Evolutionary conservation across 2,797 vertebrate species (phyloP).

Genomic region (Columba guinea): DNA sequence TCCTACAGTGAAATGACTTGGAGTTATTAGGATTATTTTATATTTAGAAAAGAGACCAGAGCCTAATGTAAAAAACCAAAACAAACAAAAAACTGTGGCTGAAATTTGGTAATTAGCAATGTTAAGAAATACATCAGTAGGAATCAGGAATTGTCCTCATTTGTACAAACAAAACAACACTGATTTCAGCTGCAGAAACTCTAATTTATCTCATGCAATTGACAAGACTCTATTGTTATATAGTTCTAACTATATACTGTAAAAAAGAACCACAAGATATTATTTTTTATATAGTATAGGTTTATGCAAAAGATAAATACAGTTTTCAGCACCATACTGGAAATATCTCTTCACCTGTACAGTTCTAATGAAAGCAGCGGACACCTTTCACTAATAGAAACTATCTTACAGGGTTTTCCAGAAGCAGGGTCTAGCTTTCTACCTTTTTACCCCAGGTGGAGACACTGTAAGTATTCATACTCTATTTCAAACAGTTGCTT

Average conservation of each 20-base stretch:
- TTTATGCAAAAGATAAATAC: neutral
- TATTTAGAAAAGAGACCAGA: neutral
- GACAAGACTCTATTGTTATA: neutral
- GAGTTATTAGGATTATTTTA: neutral
- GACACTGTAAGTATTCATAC: neutral
- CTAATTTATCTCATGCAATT: neutral
- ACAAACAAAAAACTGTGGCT: neutral
- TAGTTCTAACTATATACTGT: neutral
- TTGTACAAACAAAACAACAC: neutral
- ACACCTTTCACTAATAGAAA: neutral
- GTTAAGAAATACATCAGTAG: neutral
- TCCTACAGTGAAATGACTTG: neutral
- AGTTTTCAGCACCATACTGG: neutral
- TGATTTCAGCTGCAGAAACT: neutral
- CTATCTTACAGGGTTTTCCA: neutral
- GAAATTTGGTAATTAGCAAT: neutral
- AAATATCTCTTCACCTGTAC: neutral
- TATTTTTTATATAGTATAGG: neutral
- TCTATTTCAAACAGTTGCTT: neutral
- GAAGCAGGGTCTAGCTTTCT: neutral
- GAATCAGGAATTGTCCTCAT: neutral
- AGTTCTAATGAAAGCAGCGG: neutral
- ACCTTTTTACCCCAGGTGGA: neutral
- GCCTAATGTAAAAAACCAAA: neutral
- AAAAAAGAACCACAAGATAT: rapidly evolving